Percentiles rank a stretch among this genome's conserved stretches.
phyloP scores from a whole-genome alignment of 2,888 invertebrate genomes.

The Byasa hedistus region DNA sequence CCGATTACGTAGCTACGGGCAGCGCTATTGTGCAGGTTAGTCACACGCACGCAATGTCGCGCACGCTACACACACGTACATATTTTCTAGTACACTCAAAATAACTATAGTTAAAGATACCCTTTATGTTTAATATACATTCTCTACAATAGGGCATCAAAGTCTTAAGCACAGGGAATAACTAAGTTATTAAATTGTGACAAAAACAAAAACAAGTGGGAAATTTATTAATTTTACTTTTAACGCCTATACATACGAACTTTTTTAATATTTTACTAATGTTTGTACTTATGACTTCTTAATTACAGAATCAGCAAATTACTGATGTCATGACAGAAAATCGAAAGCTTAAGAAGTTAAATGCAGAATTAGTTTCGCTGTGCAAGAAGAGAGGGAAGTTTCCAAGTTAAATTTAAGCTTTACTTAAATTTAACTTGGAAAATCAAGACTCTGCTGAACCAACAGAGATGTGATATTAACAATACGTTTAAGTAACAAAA shows the following conservation, averaged over 20 bases:
- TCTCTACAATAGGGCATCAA: not conserved
- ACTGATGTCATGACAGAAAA: constrained; percentile 73
- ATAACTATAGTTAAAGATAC: no score
- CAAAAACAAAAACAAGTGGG: no score
- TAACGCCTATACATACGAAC: no score
- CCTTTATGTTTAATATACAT: no score
- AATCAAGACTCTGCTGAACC: constrained; percentile 58
- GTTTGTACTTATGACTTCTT: not conserved
- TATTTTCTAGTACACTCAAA: no score
- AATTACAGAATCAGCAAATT: constrained; percentile 71
- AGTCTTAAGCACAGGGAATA: not conserved
- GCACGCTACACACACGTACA: no score
- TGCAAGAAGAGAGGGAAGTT: constrained; percentile 70
- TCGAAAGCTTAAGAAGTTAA: constrained; percentile 72
- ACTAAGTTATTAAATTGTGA: no score
- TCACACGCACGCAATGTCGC: not conserved
- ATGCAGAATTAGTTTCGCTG: constrained; percentile 63
- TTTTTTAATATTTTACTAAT: no score
- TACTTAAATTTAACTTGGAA: constrained; percentile 48
- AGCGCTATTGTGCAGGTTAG: constrained; percentile 71
- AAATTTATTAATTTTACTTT: no score
- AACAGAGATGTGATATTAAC: constrained; percentile 23
- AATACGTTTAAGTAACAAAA: constrained; percentile 1
- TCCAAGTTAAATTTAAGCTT: constrained; percentile 28
- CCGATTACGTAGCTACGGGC: constrained; percentile 61